These are phyloP conservation scores for Emys orbicularis DNA, from an alignment of 2,797 vertebrate genomes.

Conservation along the genomic window DNA sequence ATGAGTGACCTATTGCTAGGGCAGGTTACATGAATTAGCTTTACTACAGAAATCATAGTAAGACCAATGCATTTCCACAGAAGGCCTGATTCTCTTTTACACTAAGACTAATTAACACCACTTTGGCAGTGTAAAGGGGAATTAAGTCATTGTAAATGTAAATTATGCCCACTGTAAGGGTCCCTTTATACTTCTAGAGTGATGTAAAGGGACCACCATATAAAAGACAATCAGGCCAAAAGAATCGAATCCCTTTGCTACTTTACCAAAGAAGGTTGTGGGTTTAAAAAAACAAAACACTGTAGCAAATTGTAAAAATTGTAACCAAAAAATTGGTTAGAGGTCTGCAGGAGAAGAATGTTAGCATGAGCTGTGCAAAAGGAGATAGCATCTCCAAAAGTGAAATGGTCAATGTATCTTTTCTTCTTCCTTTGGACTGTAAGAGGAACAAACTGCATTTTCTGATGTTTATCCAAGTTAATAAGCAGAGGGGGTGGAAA, in stretches of 20 bases:
- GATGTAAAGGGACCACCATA: conserved; percentile 58
- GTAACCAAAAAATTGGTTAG: not conserved
- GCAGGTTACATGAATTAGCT: conserved; percentile 20
- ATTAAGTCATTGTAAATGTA: conserved; percentile 69
- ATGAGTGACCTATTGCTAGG: conserved; percentile 47
- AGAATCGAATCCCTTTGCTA: conserved; percentile 59
- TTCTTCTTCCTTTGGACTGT: not conserved
- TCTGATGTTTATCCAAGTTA: not conserved
- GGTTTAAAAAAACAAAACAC: too few species aligned
- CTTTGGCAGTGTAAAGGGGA: conserved; percentile 31
- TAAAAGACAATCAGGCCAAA: conserved; percentile 56
- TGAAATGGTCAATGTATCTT: not conserved
- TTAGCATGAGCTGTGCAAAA: not conserved
- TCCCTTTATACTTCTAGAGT: not conserved
- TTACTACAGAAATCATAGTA: conserved; percentile 1
- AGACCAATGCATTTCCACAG: not conserved
- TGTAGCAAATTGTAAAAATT: too few species aligned
- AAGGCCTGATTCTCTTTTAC: conserved; percentile 2
- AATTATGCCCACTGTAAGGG: conserved; percentile 57
- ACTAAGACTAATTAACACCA: conserved; percentile 54
- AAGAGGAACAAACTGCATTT: not conserved
- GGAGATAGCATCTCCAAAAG: not conserved
- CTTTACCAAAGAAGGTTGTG: conserved; percentile 10
- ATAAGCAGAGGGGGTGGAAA: not conserved
- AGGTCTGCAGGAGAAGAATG: not conserved